Conservation (phyloP, 2,113 vertebrate genomes). For the Acanthochromis polyacanthus region DNA sequence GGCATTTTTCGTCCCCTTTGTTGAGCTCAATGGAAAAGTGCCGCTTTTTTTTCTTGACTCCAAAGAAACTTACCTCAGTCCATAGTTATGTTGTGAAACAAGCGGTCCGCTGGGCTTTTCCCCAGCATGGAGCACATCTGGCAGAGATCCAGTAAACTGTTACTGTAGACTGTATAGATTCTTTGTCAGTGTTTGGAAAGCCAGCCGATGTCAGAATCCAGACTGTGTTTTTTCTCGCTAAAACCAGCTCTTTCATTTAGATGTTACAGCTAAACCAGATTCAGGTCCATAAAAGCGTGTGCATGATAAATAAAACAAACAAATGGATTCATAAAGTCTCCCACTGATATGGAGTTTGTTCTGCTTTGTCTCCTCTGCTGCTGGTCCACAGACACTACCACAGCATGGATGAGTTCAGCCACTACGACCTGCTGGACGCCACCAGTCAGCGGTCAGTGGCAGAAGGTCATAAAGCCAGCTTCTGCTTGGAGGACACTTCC, state of each 20-base stretch:
- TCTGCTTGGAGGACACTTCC: slow-evolving; percentile 97
- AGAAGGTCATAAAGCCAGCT: slow-evolving; percentile 98
- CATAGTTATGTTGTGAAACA: slow-evolving; percentile 76
- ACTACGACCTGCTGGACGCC: slow-evolving; percentile 95
- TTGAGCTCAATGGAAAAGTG: slow-evolving; percentile 48
- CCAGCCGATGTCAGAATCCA: slow-evolving; percentile 42
- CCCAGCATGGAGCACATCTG: slow-evolving; percentile 73
- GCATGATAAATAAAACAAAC: slow-evolving; percentile 3
- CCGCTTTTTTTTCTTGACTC: slow-evolving; percentile 21
- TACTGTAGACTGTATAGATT: slow-evolving; percentile 42
- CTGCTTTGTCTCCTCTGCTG: slow-evolving; percentile 13
- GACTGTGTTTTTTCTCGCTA: slow-evolving; percentile 41
- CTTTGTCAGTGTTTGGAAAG: slow-evolving; percentile 52
- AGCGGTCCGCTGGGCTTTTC: slow-evolving; percentile 41
- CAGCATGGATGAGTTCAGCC: slow-evolving; percentile 99
- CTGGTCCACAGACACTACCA: slow-evolving; percentile 91
- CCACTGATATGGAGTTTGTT: background rate
- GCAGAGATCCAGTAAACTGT: slow-evolving; percentile 50
- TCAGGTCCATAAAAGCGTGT: background rate
- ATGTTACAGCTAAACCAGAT: slow-evolving; percentile 37
- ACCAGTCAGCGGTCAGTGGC: slow-evolving; percentile 91
- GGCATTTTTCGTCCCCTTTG: slow-evolving; percentile 36
- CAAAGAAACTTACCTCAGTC: slow-evolving; percentile 67
- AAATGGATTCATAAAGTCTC: background rate
- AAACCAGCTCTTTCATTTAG: slow-evolving; percentile 34